These are phyloP conservation scores for Pseudococcus longispinus DNA, from an alignment of 2,888 invertebrate genomes.

Conservation along the genomic window DNA sequence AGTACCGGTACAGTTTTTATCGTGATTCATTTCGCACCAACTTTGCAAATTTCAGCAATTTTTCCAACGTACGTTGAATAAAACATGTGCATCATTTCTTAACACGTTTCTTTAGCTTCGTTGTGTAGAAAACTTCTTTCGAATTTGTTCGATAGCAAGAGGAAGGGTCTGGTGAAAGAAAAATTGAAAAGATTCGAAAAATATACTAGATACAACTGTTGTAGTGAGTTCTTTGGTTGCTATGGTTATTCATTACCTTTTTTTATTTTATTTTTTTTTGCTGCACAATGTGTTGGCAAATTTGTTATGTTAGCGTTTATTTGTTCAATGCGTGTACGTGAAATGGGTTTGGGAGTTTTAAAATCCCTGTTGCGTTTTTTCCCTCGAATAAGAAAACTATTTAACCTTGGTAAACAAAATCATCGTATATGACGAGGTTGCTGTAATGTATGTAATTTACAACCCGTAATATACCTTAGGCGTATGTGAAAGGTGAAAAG, in stretches of 20 bases:
- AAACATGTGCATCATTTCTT: background rate
- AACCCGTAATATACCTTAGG: background rate
- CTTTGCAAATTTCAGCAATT: background rate
- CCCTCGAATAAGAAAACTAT: slow-evolving; percentile 18
- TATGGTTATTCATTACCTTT: slow-evolving; percentile 1
- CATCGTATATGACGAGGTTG: background rate
- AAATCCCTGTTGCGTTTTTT: slow-evolving; percentile 30
- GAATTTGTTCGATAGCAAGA: background rate
- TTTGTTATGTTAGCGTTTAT: slow-evolving; percentile 38
- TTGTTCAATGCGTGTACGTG: slow-evolving; percentile 26
- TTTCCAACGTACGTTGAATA: background rate
- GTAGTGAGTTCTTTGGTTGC: background rate
- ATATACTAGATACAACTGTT: background rate
- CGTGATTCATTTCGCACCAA: background rate
- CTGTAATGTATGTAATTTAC: background rate
- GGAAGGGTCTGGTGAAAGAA: background rate
- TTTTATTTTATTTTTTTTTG: background rate
- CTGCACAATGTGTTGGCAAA: slow-evolving; percentile 4
- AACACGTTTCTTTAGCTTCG: background rate
- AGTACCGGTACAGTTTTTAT: background rate
- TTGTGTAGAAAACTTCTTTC: background rate
- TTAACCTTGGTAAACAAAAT: slow-evolving; percentile 31
- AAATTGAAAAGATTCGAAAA: slow-evolving; percentile 13
- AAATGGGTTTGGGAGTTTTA: slow-evolving; percentile 31
- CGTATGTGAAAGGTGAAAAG: slow-evolving; percentile 22